Evolutionary conservation across 2,797 vertebrate species (phyloP).

Genomic region (Odontamblyopus rebecca): DNA sequence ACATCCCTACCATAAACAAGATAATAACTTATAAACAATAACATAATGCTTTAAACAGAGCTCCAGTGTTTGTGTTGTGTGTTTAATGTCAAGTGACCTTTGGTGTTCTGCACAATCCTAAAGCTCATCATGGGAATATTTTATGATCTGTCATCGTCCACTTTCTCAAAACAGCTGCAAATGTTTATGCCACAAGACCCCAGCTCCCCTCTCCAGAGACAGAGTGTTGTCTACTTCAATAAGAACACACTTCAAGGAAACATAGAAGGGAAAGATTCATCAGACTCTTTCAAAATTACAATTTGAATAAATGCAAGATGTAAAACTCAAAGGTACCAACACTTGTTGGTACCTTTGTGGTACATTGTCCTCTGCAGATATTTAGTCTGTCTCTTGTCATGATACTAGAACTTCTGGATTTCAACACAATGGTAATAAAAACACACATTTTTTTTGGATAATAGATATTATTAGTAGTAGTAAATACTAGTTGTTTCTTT

Average conservation of each 20-base stretch:
- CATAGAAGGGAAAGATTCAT: background rate
- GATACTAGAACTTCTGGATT: too few relatives aligned
- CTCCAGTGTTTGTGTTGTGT: background rate
- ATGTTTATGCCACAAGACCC: slow-evolving; percentile 39
- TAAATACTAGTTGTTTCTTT: too few relatives aligned
- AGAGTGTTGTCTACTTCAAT: slow-evolving; percentile 10
- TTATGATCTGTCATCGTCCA: slow-evolving; percentile 27
- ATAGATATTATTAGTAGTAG: too few relatives aligned
- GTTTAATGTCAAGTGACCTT: background rate
- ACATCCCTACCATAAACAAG: background rate
- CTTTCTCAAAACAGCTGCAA: slow-evolving; percentile 42
- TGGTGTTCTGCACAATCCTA: slow-evolving; percentile 15
- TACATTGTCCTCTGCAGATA: too few relatives aligned
- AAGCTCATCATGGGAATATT: slow-evolving; percentile 48
- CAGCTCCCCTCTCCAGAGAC: slow-evolving; percentile 26
- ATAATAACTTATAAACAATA: background rate
- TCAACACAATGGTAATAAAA: too few relatives aligned
- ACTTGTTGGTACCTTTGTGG: too few relatives aligned
- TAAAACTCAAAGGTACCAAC: too few relatives aligned
- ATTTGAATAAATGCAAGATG: too few relatives aligned
- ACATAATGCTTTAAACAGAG: background rate
- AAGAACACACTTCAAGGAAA: background rate
- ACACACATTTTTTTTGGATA: too few relatives aligned
- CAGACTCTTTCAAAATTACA: background rate
- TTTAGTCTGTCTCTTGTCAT: too few relatives aligned